Base-by-base conservation (phyloP, 2,888 invertebrate genomes). In the Liopterus haemorrhoidalis region DNA sequence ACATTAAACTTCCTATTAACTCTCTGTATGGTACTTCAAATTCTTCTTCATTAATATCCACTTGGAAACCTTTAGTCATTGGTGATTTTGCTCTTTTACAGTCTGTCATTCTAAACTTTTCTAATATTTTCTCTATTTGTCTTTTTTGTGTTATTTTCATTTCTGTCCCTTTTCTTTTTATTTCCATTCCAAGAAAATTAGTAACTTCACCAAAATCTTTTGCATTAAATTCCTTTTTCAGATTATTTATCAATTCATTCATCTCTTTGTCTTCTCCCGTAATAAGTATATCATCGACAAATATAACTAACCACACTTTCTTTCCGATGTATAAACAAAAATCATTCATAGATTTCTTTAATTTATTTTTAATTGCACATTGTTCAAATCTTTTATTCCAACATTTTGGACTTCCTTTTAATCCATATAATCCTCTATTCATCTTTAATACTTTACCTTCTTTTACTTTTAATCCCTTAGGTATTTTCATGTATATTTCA, bases 1-100 rank as follows among this genome's bases (percentile, higher is more conserved):
- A 54, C 52, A 53, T 49, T 24, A 52, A 25, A 20, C 48, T 31
- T 27, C 51, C 48, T 6, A 52, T 50, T 19, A 53, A 32, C 38
- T 48, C 39, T 35, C 49, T 25, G 45, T 49, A 54, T 27, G 52
- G 48, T 18, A 55, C 44, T 52, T 28, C n/a, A 14, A 11, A 6
- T 21, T 32, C 32, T 21, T 31, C 24, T 25, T 20, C 14, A 12
- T 9, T 28, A 18, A 35, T 22, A n/a, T 5, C 9, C 9, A 22
- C 6, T 35, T 35, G 18, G 9, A n/a, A n/a, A n/a, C n/a, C n/a
- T 9, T 5, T 16, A 25, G 46, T 38, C 38, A 50, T 24, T 2
- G 52, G 47, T 2, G 49, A 45, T 14, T 2, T 16, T 2, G 12
- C 22, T 11, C 35, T 22, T 8, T 48, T 50, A 27, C 41, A 30